These are phyloP conservation scores for Hypocryptadius cinnamomeus DNA, from an alignment of 2,113 vertebrate species.

Conservation along the genomic window DNA sequence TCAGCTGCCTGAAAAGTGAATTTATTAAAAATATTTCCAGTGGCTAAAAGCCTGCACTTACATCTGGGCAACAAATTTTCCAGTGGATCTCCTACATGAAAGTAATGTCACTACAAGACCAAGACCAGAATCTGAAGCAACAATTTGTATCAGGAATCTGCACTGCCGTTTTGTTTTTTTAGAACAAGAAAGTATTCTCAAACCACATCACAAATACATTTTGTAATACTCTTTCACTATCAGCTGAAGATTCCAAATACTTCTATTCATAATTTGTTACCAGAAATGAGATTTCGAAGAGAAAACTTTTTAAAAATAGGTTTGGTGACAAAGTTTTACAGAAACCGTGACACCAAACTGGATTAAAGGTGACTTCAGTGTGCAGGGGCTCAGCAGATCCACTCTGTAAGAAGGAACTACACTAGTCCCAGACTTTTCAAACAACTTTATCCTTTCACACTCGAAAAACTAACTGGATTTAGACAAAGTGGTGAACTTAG, in stretches of 20 bases:
- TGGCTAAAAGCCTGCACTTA: neutral
- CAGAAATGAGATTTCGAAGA: neutral
- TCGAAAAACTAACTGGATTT: neutral
- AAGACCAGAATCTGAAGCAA: neutral
- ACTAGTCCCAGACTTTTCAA: neutral
- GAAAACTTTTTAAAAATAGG: neutral
- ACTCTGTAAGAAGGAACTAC: neutral
- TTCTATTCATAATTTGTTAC: neutral
- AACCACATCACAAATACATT: neutral
- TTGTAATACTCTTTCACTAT: neutral
- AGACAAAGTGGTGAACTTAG: neutral
- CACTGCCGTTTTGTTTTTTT: accelerated
- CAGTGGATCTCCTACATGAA: neutral
- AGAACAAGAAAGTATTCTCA: neutral
- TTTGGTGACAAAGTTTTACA: neutral
- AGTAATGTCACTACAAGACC: neutral
- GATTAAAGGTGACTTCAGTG: neutral
- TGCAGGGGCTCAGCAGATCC: neutral
- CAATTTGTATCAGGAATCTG: neutral
- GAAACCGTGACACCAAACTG: neutral
- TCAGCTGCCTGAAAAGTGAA: neutral
- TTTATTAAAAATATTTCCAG: neutral
- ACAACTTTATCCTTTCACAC: neutral
- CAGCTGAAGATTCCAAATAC: neutral
- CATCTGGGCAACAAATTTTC: neutral